phyloP scores from a whole-genome alignment of 1,140 invertebrate genomes.

The Procambarus clarkii region DNA sequence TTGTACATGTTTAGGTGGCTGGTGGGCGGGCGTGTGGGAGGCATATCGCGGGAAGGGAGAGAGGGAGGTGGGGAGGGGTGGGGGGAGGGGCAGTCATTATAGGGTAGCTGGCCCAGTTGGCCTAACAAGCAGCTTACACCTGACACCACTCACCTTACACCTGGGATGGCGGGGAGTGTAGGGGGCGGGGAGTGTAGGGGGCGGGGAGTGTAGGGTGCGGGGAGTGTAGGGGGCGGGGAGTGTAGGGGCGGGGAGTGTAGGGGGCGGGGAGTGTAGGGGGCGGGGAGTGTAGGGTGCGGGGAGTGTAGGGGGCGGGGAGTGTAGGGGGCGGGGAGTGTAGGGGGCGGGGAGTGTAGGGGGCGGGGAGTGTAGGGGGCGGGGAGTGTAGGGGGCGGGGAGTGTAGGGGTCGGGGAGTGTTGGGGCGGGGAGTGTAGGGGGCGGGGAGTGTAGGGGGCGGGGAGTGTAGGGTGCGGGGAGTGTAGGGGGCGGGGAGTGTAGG shows the following conservation, averaged over 20 bases:
- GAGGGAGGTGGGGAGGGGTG: neutral
- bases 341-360: too few relatives aligned
- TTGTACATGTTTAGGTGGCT: too few relatives aligned
- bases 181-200: neutral
- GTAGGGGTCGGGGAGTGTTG: too few relatives aligned
- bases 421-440: too few relatives aligned
- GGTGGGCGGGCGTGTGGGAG: neutral
- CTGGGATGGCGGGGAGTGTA: neutral
- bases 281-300: too few relatives aligned
- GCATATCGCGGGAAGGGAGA: neutral
- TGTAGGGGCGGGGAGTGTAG: neutral
- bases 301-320: too few relatives aligned
- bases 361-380: too few relatives aligned
- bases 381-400: too few relatives aligned
- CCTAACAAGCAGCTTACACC: slow-evolving; percentile 14
- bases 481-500: too few relatives aligned
- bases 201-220: neutral
- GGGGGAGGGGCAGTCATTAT: neutral
- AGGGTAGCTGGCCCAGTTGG: neutral
- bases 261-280: neutral
- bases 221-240: neutral
- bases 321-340: too few relatives aligned
- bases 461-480: too few relatives aligned
- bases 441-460: too few relatives aligned
- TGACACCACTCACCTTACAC: slow-evolving; percentile 16